Evolutionary conservation across 2,113 vertebrate species (phyloP).

Genomic region (Sinocyclocheilus grahami): DNA sequence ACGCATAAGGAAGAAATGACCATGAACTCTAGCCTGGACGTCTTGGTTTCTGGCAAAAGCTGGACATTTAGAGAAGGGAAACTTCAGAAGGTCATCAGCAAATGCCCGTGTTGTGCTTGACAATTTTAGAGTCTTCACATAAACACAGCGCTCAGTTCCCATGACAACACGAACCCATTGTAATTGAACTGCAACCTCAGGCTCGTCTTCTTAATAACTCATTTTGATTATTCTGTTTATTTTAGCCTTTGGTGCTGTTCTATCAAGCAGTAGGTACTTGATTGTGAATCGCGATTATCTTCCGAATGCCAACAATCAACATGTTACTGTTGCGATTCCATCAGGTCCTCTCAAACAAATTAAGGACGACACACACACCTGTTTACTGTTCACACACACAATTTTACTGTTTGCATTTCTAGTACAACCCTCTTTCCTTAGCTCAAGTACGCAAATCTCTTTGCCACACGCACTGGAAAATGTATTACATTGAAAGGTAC

Average conservation of each 20-base stretch:
- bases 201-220: constrained; percentile 10
- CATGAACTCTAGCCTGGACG: not conserved
- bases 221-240: constrained; percentile 48
- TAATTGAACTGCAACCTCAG: constrained; percentile 17
- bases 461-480: too few species aligned
- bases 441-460: too few species aligned
- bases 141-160: constrained; percentile 25
- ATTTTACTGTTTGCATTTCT: too few species aligned
- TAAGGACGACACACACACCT: not conserved
- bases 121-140: constrained; percentile 2
- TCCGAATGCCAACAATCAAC: constrained; percentile 51
- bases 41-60: not conserved
- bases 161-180: constrained; percentile 13
- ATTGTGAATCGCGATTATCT: constrained; percentile 52
- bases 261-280: constrained; percentile 51
- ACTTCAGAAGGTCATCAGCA: constrained; percentile 1
- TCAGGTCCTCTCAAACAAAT: constrained; percentile 46
- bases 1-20: not conserved
- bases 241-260: constrained; percentile 29
- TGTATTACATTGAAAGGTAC: too few species aligned
- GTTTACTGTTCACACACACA: too few species aligned
- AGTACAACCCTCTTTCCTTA: too few species aligned
- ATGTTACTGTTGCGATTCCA: constrained; percentile 41
- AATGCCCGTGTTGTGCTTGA: not conserved
- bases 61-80: not conserved